phyloP scores from a whole-genome alignment of 53 echinoderm and acorn worm genomes.

The Henricia sp. region DNA sequence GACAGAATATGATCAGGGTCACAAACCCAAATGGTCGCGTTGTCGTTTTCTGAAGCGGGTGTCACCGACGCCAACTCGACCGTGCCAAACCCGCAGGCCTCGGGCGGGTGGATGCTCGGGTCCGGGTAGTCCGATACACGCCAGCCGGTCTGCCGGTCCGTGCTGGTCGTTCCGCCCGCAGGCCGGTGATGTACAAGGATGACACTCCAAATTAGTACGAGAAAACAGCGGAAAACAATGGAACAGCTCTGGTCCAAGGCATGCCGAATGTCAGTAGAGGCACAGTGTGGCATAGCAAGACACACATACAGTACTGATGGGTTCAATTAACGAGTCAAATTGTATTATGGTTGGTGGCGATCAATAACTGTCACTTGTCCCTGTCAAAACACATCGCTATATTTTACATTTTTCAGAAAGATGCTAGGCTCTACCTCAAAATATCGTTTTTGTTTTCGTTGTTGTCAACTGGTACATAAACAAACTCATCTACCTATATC shows the following conservation, averaged over 20 bases:
- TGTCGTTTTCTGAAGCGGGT: neutral
- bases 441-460: no score
- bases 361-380: no score
- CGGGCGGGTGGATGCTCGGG: conserved; percentile 27
- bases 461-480: no score
- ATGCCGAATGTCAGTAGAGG: conserved; percentile 30
- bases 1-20: conserved; percentile 64
- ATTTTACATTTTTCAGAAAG: no score
- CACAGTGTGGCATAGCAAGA: conserved; percentile 69
- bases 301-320: conserved; percentile 17
- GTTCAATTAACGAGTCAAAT: no score
- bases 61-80: conserved; percentile 25
- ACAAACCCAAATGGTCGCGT: conserved; percentile 53
- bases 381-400: no score
- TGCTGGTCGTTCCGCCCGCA: neutral
- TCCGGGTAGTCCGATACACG: conserved; percentile 55
- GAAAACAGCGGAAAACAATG: neutral
- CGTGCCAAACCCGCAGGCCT: conserved; percentile 49
- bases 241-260: conserved; percentile 48
- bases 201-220: conserved; percentile 12
- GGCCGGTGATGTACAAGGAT: conserved; percentile 28
- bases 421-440: no score
- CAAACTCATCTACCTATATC: no score
- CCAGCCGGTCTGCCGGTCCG: conserved; percentile 40
- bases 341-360: no score